Base-by-base conservation (phyloP, 2,113 vertebrate genomes). In the Hydrochoerus hydrochaeris region DNA sequence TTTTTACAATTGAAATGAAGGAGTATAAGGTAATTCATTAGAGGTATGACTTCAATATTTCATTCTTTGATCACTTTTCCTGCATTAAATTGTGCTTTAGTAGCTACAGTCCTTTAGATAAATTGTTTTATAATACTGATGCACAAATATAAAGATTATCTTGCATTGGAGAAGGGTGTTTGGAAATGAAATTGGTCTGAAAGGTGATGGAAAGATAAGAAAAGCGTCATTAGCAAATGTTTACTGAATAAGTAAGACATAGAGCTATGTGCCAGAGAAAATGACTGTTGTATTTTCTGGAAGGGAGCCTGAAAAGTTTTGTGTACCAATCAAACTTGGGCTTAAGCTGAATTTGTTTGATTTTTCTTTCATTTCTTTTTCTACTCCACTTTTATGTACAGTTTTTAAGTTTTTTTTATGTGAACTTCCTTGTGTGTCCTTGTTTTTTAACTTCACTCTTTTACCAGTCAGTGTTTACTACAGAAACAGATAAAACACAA, bases 111-210 rank as follows among this genome's bases (percentile, higher is more conserved):
- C 5, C 1, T 95, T 57, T 91, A 28, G 28, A 88, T 46, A n/a
- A 91, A 93, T 85, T 28, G 5, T 75, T 94, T 91, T 44, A 81
- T 93, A 89, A 81, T 46, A n/a, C n/a, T 63, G 24, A 71, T 58
- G 69, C 96, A 10, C 65, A 94, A 85, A 73, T 38, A 87, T 22
- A 63, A 85, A 54, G 57, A 52, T 94, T 85, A 80, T 82, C 62
- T 85, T 90, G 24, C 32, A 38, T 54, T 26, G 26, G 60, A 84
- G 60, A 83, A 20, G 30, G 12, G 7, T 86, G 13, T 44, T 44
- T 81, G 41, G 38, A 95, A 96, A 58, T 73, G 3, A 92, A 86
- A 73, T 60, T 46, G 87, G 30, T 63, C 32, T 84, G 24, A 84
- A 90, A 35, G 12, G 35, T 96, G 67, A 87, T 90, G 28, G 71